phyloP scores from a whole-genome alignment of 1,140 invertebrate species.

The Ephestia elutella region DNA sequence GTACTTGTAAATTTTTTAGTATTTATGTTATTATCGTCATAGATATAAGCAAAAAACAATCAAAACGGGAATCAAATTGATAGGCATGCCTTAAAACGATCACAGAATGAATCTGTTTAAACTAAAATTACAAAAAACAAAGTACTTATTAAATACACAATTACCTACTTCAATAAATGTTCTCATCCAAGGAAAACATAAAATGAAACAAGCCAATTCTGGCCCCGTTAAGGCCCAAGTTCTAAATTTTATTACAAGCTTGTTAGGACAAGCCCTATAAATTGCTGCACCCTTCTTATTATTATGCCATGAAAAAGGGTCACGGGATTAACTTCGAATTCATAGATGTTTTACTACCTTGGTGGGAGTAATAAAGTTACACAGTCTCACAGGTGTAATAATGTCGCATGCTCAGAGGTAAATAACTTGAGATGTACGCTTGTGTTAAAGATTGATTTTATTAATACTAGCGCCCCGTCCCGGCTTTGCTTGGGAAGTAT shows the following conservation, averaged over 20 bases:
- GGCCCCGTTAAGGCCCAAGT: background rate
- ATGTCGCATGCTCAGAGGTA: background rate
- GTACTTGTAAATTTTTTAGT: too few relatives aligned
- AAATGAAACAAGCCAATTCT: background rate
- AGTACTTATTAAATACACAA: background rate
- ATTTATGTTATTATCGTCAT: too few relatives aligned
- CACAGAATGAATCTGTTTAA: too few relatives aligned
- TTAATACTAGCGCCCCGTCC: too few relatives aligned
- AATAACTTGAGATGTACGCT: background rate
- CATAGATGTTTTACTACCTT: slow-evolving; percentile 9
- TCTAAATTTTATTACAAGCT: slow-evolving; percentile 9
- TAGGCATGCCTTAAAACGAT: too few relatives aligned
- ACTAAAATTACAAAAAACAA: background rate
- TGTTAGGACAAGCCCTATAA: slow-evolving; percentile 7
- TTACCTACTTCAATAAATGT: background rate
- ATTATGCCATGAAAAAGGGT: slow-evolving; percentile 11
- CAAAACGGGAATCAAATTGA: too few relatives aligned
- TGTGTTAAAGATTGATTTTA: too few relatives aligned
- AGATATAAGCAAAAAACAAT: too few relatives aligned
- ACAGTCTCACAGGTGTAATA: slow-evolving; percentile 4
- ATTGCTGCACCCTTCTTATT: slow-evolving; percentile 10
- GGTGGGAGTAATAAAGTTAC: slow-evolving; percentile 5
- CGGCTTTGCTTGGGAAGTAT: too few relatives aligned
- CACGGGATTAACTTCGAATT: slow-evolving; percentile 6
- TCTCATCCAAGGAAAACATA: background rate